phyloP scores from a whole-genome alignment of 2,797 vertebrate genomes.

The Periparus ater region DNA sequence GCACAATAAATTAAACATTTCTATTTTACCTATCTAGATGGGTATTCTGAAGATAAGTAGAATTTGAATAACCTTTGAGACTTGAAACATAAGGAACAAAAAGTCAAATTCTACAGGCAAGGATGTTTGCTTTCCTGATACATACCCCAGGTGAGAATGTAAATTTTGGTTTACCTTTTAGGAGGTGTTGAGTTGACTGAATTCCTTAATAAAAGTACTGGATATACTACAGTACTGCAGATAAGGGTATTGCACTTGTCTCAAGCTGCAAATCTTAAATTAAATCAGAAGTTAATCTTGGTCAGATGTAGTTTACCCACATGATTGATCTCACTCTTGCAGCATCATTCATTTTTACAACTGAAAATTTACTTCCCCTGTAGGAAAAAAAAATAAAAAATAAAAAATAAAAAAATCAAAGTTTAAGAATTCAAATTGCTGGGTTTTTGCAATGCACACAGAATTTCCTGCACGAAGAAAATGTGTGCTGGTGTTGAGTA shows the following conservation, averaged over 20 bases:
- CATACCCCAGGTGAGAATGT: neutral
- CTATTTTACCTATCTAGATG: neutral
- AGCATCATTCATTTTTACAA: neutral
- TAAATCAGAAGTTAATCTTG: neutral
- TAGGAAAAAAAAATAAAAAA: too few species aligned
- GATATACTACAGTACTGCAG: neutral
- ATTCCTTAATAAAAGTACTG: neutral
- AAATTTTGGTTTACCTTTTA: neutral
- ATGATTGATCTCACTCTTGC: neutral
- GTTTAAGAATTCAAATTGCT: neutral
- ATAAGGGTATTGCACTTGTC: neutral
- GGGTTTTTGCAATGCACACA: neutral
- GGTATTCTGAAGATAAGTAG: neutral
- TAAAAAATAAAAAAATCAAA: too few species aligned
- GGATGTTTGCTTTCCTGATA: neutral
- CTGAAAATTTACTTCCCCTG: neutral
- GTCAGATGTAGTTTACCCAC: neutral
- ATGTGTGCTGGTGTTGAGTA: neutral
- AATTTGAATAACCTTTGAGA: neutral
- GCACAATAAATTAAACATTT: neutral
- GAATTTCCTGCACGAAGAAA: neutral
- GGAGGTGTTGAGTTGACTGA: neutral
- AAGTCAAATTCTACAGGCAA: neutral
- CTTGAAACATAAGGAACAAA: neutral
- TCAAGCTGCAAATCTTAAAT: neutral